A percentile compares a stretch with the other conserved stretches of the same genome.
Conservation (phyloP, 2,888 invertebrate genomes). For the Agrochola circellaris region DNA sequence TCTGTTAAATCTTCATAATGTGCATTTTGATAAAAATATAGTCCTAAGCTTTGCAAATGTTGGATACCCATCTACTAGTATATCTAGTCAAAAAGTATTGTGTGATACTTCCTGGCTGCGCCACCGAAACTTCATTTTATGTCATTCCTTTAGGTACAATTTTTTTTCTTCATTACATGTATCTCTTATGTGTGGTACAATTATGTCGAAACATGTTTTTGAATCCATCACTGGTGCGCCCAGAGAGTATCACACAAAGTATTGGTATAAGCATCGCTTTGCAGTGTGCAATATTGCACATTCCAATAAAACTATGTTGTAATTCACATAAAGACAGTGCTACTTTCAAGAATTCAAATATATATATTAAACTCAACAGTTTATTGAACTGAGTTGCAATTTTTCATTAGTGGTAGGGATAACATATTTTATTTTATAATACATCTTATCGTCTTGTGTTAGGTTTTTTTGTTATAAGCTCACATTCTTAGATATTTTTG, state of each 20-base stretch:
- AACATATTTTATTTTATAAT: conserved; percentile 29
- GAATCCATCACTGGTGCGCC: not conserved
- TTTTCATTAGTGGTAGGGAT: conserved; percentile 47
- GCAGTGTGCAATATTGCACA: not conserved
- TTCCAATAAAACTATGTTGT: not conserved
- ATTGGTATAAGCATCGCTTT: not conserved
- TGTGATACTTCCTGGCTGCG: not conserved
- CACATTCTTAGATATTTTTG: conserved; percentile 4
- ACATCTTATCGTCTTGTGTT: conserved; percentile 7
- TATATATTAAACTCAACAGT: not conserved
- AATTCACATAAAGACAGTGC: not conserved
- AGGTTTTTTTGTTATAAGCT: not conserved
- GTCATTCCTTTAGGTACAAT: no score
- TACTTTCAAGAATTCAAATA: conserved; percentile 26
- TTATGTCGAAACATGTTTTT: not conserved
- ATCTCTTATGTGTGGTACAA: no score
- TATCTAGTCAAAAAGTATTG: not conserved
- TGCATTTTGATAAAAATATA: not conserved
- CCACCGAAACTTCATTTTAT: not conserved
- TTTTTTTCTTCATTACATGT: no score
- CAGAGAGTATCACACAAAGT: not conserved
- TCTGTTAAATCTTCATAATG: conserved; percentile 3
- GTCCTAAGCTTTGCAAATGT: not conserved
- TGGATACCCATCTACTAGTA: not conserved
- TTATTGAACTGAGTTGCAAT: conserved; percentile 33